A percentile compares a stretch with the other conserved stretches of the same genome.
These are phyloP conservation scores for Suricata suricatta DNA, from an alignment of 2,113 vertebrate genomes.

Conservation along the genomic window DNA sequence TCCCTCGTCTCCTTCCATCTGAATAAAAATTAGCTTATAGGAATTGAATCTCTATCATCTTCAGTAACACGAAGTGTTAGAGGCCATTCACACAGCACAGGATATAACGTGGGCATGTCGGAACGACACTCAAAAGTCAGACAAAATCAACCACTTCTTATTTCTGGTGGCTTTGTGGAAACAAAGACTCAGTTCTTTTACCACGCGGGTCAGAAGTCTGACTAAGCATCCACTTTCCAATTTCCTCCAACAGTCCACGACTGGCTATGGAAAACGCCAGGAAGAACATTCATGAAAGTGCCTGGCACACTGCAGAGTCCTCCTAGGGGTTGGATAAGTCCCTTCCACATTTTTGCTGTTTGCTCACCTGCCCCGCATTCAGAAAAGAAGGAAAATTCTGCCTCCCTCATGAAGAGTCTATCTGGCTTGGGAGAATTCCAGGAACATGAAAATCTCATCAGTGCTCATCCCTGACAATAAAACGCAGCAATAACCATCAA, in stretches of 20 bases:
- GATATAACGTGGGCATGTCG: not conserved
- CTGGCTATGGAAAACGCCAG: constrained; percentile 67
- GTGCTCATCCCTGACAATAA: constrained; percentile 60
- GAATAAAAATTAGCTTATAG: not conserved
- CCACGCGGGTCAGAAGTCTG: not conserved
- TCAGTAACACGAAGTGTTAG: constrained; percentile 29
- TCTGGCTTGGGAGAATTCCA: constrained; percentile 71
- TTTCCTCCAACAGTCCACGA: not conserved
- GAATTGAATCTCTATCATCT: not conserved
- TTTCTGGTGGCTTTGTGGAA: constrained; percentile 12
- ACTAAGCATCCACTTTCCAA: not conserved
- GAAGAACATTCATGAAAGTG: not conserved
- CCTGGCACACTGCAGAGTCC: constrained; percentile 12
- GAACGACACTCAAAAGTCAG: constrained; percentile 22
- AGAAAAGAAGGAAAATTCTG: constrained; percentile 63
- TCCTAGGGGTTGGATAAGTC: constrained; percentile 49
- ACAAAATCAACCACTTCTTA: not conserved
- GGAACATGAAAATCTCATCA: constrained; percentile 63
- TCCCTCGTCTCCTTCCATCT: not conserved
- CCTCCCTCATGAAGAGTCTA: constrained; percentile 53
- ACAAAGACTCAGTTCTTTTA: not conserved
- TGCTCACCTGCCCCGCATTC: constrained; percentile 57
- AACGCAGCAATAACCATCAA: not conserved
- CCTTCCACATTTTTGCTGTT: constrained; percentile 57
- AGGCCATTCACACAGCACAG: constrained; percentile 5